A percentile compares a stretch with the other conserved stretches of the same genome.
Conservation (phyloP, 2,797 vertebrate genomes). For the Liparis tanakae region DNA sequence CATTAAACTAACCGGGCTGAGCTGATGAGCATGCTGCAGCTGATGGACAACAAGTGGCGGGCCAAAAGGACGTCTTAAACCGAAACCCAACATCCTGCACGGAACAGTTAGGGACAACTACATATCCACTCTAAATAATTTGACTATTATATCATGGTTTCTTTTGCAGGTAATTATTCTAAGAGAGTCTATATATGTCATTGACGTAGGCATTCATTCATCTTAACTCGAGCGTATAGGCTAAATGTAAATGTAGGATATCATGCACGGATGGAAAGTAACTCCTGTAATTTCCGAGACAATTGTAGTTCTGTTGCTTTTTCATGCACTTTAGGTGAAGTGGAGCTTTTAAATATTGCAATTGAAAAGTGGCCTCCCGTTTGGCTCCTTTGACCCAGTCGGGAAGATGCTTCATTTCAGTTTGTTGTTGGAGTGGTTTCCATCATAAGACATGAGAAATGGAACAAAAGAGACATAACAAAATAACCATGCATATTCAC, state of each 20-base stretch:
- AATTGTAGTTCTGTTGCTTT: neutral
- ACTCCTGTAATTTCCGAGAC: neutral
- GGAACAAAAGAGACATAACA: neutral
- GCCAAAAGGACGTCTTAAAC: neutral
- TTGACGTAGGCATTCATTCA: neutral
- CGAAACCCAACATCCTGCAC: neutral
- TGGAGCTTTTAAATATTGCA: neutral
- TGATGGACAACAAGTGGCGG: neutral
- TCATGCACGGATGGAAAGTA: neutral
- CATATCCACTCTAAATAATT: neutral
- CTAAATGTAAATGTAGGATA: neutral
- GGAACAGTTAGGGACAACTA: neutral
- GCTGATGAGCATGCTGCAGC: neutral
- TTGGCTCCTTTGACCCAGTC: neutral
- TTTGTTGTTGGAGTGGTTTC: conserved; percentile 6
- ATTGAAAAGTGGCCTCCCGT: neutral
- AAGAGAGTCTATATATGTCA: neutral
- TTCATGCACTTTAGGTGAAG: neutral
- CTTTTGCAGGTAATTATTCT: conserved; percentile 1
- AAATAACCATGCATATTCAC: neutral
- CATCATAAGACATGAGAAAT: neutral
- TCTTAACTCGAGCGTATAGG: neutral
- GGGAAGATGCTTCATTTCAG: neutral
- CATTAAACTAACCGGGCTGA: neutral
- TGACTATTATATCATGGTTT: neutral